phyloP scores from a whole-genome alignment of 23 tunicate genomes.

The Oikopleura dioica region DNA sequence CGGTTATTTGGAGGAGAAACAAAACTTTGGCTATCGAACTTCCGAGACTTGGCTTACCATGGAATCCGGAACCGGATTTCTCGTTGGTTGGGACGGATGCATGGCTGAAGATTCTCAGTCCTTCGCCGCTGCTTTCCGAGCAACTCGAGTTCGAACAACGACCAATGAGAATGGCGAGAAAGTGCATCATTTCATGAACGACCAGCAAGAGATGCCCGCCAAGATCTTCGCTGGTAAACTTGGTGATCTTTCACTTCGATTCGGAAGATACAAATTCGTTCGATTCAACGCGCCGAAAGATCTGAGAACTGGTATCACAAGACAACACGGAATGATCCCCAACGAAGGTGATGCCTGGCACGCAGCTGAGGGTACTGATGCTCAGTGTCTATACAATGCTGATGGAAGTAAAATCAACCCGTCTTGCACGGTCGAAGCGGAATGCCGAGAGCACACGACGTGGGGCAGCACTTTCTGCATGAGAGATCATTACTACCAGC shows the following conservation, averaged over 20 bases:
- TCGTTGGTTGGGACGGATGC: conserved; percentile 11
- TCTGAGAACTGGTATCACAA: neutral
- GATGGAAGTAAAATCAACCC: conserved; percentile 4
- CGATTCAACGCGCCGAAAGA: conserved; percentile 6
- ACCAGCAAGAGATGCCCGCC: neutral
- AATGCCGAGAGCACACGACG: conserved; percentile 7
- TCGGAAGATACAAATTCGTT: neutral
- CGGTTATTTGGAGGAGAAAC: too few relatives aligned
- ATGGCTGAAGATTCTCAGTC: conserved; percentile 14
- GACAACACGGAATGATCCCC: neutral
- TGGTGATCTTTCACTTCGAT: neutral
- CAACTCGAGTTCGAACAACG: neutral
- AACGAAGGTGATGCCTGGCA: neutral
- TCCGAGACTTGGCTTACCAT: neutral
- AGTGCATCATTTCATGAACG: neutral
- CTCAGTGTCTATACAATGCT: neutral
- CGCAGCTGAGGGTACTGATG: neutral
- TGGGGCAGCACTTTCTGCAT: neutral
- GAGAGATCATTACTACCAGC: conserved; percentile 1
- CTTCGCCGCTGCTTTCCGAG: neutral
- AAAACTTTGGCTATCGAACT: neutral
- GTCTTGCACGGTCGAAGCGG: neutral
- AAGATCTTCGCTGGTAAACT: neutral
- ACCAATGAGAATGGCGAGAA: neutral
- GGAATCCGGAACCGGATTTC: neutral